Evolutionary conservation across 2,888 invertebrate genomes (phyloP).

Genomic region (Brachypterus glaber): DNA sequence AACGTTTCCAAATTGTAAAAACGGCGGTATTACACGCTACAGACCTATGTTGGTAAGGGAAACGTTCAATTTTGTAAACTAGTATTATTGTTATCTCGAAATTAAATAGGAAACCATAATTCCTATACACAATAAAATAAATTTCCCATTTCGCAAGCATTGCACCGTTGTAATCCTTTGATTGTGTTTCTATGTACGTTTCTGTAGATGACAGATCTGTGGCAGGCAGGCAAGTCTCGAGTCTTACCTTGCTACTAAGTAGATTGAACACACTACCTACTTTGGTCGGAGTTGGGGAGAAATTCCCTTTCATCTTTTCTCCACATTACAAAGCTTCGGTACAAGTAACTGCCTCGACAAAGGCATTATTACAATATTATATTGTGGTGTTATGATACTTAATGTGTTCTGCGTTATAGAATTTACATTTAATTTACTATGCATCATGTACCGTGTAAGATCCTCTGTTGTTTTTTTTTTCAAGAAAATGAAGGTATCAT

Average conservation of each 20-base stretch:
- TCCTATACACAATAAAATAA: not conserved
- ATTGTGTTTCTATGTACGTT: constrained; percentile 30
- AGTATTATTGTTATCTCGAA: too few species aligned
- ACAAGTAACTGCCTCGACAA: constrained; percentile 13
- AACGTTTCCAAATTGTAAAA: too few species aligned
- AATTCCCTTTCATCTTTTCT: constrained; percentile 27
- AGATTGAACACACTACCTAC: constrained; percentile 25
- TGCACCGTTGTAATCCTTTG: constrained; percentile 27
- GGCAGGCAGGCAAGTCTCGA: constrained; percentile 25
- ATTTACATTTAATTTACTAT: too few species aligned
- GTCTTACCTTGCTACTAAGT: constrained; percentile 28
- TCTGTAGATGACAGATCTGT: constrained; percentile 30
- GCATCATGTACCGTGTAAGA: too few species aligned
- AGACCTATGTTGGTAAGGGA: too few species aligned
- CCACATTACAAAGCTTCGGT: too few species aligned
- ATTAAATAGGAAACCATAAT: too few species aligned
- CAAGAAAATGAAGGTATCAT: too few species aligned
- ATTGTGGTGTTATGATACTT: constrained; percentile 9
- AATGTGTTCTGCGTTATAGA: constrained; percentile 1
- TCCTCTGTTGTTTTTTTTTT: too few species aligned
- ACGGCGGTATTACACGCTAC: too few species aligned
- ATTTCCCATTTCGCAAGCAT: not conserved
- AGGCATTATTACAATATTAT: constrained; percentile 14
- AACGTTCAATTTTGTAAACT: too few species aligned
- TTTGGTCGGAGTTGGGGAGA: constrained; percentile 23